phyloP scores from a whole-genome alignment of 2,888 invertebrate genomes.

The Synanthedon vespiformis region DNA sequence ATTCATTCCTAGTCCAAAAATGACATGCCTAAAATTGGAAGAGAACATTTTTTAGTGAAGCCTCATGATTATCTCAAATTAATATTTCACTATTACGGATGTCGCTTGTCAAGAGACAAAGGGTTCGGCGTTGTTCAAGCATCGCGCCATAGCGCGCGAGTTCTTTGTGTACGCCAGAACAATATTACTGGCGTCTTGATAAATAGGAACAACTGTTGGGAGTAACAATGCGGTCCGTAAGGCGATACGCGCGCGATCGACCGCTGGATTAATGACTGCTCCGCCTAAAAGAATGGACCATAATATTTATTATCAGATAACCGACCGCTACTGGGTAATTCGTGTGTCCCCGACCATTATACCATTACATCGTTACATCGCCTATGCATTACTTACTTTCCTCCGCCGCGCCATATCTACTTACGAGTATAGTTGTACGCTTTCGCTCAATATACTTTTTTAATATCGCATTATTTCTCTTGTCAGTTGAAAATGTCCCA shows the following conservation, averaged over 20 bases:
- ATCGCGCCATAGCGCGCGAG: constrained; percentile 26
- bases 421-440: constrained; percentile 32
- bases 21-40: not conserved
- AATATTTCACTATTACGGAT: constrained; percentile 50
- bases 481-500: constrained; percentile 35
- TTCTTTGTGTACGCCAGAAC: constrained; percentile 51
- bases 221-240: constrained; percentile 63
- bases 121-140: constrained; percentile 34
- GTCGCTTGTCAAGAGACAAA: constrained; percentile 55
- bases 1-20: too few species aligned
- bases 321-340: constrained; percentile 63
- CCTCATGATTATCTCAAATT: constrained; percentile 32
- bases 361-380: constrained; percentile 42
- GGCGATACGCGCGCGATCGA: constrained; percentile 65
- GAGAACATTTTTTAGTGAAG: constrained; percentile 9
- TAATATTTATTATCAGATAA: constrained; percentile 71
- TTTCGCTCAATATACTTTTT: constrained; percentile 29
- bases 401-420: constrained; percentile 47
- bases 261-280: constrained; percentile 65
- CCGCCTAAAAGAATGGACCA: constrained; percentile 68
- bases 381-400: constrained; percentile 58
- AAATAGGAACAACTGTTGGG: constrained; percentile 63
- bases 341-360: constrained; percentile 61
- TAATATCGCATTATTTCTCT: constrained; percentile 34
- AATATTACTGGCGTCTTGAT: constrained; percentile 65